These are phyloP conservation scores for Nyleta sp. DNA, from an alignment of 2,888 invertebrate species.

Conservation along the genomic window DNA sequence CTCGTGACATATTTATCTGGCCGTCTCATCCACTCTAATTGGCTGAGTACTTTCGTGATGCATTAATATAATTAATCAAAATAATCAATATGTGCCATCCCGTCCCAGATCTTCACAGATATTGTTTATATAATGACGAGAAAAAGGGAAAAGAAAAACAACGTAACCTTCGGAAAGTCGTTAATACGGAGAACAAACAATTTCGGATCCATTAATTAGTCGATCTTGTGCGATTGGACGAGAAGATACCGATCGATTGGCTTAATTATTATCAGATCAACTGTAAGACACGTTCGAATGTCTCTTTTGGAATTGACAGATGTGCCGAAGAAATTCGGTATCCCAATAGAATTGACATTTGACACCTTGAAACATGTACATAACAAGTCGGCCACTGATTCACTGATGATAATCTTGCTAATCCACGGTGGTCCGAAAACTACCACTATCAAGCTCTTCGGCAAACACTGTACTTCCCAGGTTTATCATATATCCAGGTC, in stretches of 20 bases:
- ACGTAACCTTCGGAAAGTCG: background rate
- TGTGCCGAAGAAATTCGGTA: conserved; percentile 32
- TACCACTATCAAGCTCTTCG: conserved; percentile 77
- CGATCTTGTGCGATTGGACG: background rate
- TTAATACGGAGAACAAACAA: conserved; percentile 15
- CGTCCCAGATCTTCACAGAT: conserved; percentile 16
- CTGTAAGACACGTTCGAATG: background rate
- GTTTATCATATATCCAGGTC: conserved; percentile 39
- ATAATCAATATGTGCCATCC: conserved; percentile 37
- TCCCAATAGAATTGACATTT: conserved; percentile 76
- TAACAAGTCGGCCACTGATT: conserved; percentile 72
- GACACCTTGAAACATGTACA: conserved; percentile 73
- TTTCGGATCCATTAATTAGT: conserved; percentile 18
- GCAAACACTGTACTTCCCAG: conserved; percentile 73
- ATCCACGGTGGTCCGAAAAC: conserved; percentile 66
- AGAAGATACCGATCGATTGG: conserved; percentile 6
- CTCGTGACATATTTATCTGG: conserved; percentile 33
- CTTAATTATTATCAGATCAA: background rate
- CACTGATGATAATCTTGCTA: conserved; percentile 82
- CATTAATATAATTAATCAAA: conserved; percentile 59
- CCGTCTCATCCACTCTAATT: conserved; percentile 33
- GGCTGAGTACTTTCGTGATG: conserved; percentile 34
- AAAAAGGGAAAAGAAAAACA: too few species aligned
- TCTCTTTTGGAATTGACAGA: conserved; percentile 28
- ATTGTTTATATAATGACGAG: conserved; percentile 1